Percentiles rank a stretch among this genome's conserved stretches.
Evolutionary conservation across 2,113 vertebrate species (phyloP).

Genomic region (Planiliza haematocheilus): DNA sequence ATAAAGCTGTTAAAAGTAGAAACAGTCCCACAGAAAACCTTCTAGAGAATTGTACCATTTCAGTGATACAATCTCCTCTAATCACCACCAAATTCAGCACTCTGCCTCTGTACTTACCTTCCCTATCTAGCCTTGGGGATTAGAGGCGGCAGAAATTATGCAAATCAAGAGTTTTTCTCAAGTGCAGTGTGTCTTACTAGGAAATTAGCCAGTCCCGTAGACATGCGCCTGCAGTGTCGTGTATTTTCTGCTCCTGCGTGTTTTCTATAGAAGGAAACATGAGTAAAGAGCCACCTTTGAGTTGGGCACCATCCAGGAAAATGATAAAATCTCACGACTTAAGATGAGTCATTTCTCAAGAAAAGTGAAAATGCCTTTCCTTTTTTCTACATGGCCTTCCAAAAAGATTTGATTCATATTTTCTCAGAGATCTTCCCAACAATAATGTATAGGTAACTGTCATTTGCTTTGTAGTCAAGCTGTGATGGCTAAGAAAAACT

Average conservation of each 20-base stretch:
- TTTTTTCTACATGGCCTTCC: conserved; percentile 10
- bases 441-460: too few relatives aligned
- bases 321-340: conserved; percentile 12
- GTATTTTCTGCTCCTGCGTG: conserved; percentile 4
- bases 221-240: conserved; percentile 24
- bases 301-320: neutral
- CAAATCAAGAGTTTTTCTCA: conserved; percentile 32
- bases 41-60: neutral
- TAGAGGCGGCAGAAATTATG: conserved; percentile 29
- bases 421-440: too few relatives aligned
- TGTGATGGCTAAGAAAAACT: too few relatives aligned
- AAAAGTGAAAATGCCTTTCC: neutral
- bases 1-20: neutral
- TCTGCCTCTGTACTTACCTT: conserved; percentile 12
- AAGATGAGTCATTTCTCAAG: conserved; percentile 16
- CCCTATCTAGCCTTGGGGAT: conserved; percentile 15
- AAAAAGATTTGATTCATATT: too few relatives aligned
- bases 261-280: neutral
- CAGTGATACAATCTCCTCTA: conserved; percentile 21
- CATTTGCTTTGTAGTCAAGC: too few relatives aligned
- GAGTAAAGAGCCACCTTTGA: neutral
- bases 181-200: conserved; percentile 7
- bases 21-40: conserved; percentile 6
- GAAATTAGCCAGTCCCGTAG: conserved; percentile 35
- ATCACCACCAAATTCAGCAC: conserved; percentile 25